Base-by-base conservation (phyloP, 2,797 vertebrate species). In the Xenentodon cancila region DNA sequence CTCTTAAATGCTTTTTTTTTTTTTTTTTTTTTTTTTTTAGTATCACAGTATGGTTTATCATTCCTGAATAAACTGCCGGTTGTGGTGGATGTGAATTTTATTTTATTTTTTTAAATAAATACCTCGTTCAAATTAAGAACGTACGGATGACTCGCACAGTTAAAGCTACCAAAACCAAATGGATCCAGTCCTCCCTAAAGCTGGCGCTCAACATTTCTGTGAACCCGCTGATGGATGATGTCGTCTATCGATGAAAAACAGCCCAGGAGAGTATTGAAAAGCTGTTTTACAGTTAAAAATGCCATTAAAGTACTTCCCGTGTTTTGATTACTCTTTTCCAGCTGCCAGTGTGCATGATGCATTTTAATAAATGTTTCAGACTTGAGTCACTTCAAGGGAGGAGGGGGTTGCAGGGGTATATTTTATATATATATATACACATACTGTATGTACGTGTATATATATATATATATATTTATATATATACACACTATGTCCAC, bases 401-500 rank as follows among this genome's bases (percentile, higher is more conserved):
- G 92, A 93, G 91, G 93, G 93, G 93, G 71, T 32, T 9, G 1
- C 30, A 37, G 12, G 93, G 67, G 76, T 71, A 75, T 83, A 62
- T 85, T 68, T 73, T 68, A 64, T 80, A 86, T 79, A 93, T 77
- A 88, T 81, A 73, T 68, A 64, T 79, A 86, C 79, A 93, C 79
- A 88, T 81, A 88, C 73, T 93, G 89, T 95, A n/a, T n/a, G n/a
- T n/a, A n/a, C n/a, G n/a, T n/a, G n/a, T 68, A 64, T 80, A 86
- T 79, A 93, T 77, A 88, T 81, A 73, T 68, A 64, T 71, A 75
- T 83, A 62, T 85, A 64, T 68, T 73, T 68, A 64, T 80, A 86
- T 79, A 93, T 77, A 88, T 81, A 73, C 65, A 64, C 79, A 88
- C 89, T 95, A 93, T 95, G 92, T 93, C 96, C 92, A 94, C 93